Conservation (phyloP, 2,888 invertebrate species). For the Ichneumoninae sp. region DNA sequence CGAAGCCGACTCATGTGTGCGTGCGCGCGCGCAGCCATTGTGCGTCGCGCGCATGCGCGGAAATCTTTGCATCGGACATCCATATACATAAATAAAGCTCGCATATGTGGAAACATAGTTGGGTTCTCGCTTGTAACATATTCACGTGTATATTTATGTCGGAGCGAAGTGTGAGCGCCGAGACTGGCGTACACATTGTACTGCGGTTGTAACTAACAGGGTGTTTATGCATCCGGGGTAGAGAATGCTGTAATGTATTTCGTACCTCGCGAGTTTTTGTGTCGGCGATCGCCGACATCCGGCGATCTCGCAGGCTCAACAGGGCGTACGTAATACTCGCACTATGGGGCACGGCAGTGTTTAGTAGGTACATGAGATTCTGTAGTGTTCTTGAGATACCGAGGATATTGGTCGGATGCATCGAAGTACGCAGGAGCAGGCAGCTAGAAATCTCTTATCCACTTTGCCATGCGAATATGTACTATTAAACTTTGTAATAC, state of each 20-base stretch:
- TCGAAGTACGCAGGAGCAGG: not conserved
- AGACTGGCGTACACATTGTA: slow-evolving; percentile 18
- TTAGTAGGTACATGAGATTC: not conserved
- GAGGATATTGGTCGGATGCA: not conserved
- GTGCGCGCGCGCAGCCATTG: not conserved
- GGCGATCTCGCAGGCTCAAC: slow-evolving; percentile 59
- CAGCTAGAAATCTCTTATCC: not conserved
- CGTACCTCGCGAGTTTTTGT: slow-evolving; percentile 41
- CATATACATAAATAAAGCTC: not conserved
- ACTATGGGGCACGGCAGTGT: not conserved
- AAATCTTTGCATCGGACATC: slow-evolving; percentile 3
- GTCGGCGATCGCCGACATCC: slow-evolving; percentile 66
- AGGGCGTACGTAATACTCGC: slow-evolving; percentile 2
- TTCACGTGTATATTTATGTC: not conserved
- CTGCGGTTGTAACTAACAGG: slow-evolving; percentile 64
- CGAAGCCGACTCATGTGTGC: not conserved
- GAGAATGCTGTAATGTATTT: slow-evolving; percentile 58
- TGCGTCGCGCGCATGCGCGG: not conserved
- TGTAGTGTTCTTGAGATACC: not conserved
- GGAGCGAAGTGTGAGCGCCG: not conserved
- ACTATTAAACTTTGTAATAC: not conserved
- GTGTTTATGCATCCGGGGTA: slow-evolving; percentile 58
- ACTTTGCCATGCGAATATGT: not conserved
- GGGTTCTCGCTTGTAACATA: not conserved
- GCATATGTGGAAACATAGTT: slow-evolving; percentile 9